Evolutionary conservation across 2,797 vertebrate species (phyloP), one percentile per base, ranked within the genome.

Genomic region (Pangasius larnaudii): DNA sequence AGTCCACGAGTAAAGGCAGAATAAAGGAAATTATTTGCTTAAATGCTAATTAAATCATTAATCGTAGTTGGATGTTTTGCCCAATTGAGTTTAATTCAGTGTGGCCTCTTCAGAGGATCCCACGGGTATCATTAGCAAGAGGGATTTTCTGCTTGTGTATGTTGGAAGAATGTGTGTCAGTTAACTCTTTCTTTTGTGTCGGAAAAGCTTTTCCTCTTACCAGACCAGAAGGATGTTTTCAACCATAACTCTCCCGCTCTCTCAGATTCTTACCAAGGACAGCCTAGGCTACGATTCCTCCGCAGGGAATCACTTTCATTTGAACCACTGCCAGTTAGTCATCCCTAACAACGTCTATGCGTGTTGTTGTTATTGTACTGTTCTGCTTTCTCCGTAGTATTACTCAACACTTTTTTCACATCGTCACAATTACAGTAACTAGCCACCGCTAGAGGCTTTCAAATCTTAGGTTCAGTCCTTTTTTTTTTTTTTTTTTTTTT

Each of bases 131-230:
- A 88, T 85, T 92, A 89, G 53, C 67, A 51, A 59, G 58, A 74
- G 87, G 93, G 92, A 90, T 92, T 94, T 92, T 93, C 91, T 91
- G 46, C 69, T 86, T 85, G 87, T 69, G n/a, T 88, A 39, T 69
- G 79, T 87, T 81, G 39, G n/a, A 86, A 63, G 65, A 53, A 74
- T 89, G 89, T 89, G 85, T 86, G 72, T 9, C 0, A 88, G 63
- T 74, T 18, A 59, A 3, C 53, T 81, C 33, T 46, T 75, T 81
- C 33, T 46, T 75, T 85, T 67, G 82, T 84, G 59, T 81, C 27
- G 14, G 53, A 67, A 86, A 74, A 53, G 33, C 24, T 56, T 51
- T 36, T 84, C 84, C n/a, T 65, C 49, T 86, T 74, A 51, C 69
- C 24, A n/a, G 33, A 27, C 30, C 36, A 85, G 83, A 14, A 75